Conservation (phyloP, 2,113 vertebrate species). For the Chaenocephalus aceratus region DNA sequence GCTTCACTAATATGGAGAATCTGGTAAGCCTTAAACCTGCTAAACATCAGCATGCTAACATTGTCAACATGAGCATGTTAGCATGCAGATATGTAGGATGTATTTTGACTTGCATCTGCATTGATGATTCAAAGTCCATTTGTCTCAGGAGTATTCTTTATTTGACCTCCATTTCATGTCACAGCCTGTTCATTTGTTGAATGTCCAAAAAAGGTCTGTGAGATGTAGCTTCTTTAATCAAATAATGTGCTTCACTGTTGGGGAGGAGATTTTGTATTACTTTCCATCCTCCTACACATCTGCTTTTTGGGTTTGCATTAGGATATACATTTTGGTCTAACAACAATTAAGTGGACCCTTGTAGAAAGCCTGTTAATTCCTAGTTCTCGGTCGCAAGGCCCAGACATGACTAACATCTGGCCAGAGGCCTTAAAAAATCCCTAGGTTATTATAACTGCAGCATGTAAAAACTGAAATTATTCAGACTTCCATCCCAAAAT, state of each 20-base stretch:
- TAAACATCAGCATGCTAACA: neutral
- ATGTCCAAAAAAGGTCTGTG: neutral
- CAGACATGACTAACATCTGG: slow-evolving; percentile 23
- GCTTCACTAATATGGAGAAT: neutral
- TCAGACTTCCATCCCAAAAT: slow-evolving; percentile 38
- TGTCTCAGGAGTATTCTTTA: neutral
- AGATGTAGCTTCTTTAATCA: slow-evolving; percentile 12
- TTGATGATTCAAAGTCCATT: neutral
- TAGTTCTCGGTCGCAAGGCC: slow-evolving; percentile 12
- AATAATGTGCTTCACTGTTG: neutral
- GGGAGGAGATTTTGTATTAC: neutral
- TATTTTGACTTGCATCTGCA: neutral
- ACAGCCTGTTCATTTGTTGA: neutral
- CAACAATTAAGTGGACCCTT: neutral
- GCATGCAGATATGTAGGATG: neutral
- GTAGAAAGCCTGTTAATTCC: slow-evolving; percentile 11
- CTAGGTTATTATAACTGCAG: slow-evolving; percentile 40
- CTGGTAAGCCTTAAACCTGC: neutral
- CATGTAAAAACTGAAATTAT: slow-evolving; percentile 47
- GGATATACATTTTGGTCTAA: neutral
- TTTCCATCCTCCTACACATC: slow-evolving; percentile 1
- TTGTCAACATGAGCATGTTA: neutral
- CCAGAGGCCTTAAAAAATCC: slow-evolving; percentile 30
- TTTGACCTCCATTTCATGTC: neutral
- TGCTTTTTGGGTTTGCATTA: neutral